Percentiles rank a stretch among this genome's conserved stretches.
These are phyloP conservation scores for Denticeps clupeoides DNA, from an alignment of 2,797 vertebrate species.

Conservation along the genomic window DNA sequence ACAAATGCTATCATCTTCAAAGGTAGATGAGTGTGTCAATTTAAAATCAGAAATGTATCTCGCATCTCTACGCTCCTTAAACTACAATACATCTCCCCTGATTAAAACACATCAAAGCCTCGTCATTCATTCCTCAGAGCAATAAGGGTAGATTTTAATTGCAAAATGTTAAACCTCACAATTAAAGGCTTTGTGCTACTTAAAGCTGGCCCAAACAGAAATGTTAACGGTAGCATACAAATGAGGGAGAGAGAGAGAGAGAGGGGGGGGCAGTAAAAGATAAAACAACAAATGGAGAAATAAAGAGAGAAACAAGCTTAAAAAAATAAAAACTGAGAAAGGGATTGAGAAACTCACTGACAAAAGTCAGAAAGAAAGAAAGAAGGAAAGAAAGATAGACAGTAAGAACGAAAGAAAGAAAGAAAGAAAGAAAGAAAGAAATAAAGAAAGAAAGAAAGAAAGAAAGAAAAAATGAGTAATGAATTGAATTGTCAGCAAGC, in stretches of 20 bases:
- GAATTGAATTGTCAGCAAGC: too few species aligned
- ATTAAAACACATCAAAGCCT: constrained; percentile 88
- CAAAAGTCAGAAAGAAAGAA: too few species aligned
- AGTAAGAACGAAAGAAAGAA: constrained; percentile 12
- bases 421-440: constrained; percentile 17
- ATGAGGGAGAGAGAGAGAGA: constrained; percentile 45
- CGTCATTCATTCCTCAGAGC: constrained; percentile 78
- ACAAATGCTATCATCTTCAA: constrained; percentile 62
- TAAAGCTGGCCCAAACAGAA: constrained; percentile 78
- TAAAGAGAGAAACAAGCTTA: constrained; percentile 1
- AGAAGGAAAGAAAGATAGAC: constrained; percentile 34
- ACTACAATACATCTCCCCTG: constrained; percentile 85
- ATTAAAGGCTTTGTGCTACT: constrained; percentile 85
- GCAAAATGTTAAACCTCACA: constrained; percentile 93
- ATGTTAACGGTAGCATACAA: constrained; percentile 70
- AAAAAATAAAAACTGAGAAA: too few species aligned
- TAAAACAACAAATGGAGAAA: constrained; percentile 18
- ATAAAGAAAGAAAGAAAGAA: constrained; percentile 2
- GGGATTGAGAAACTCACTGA: too few species aligned
- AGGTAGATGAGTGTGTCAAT: constrained; percentile 66
- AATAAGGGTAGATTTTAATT: constrained; percentile 91
- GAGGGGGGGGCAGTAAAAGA: constrained; percentile 7
- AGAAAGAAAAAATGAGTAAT: too few species aligned
- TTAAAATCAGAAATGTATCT: constrained; percentile 78
- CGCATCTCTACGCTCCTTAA: constrained; percentile 83